These are phyloP conservation scores for Isotomurus palustris DNA, from an alignment of 2,888 invertebrate genomes.

Conservation along the genomic window DNA sequence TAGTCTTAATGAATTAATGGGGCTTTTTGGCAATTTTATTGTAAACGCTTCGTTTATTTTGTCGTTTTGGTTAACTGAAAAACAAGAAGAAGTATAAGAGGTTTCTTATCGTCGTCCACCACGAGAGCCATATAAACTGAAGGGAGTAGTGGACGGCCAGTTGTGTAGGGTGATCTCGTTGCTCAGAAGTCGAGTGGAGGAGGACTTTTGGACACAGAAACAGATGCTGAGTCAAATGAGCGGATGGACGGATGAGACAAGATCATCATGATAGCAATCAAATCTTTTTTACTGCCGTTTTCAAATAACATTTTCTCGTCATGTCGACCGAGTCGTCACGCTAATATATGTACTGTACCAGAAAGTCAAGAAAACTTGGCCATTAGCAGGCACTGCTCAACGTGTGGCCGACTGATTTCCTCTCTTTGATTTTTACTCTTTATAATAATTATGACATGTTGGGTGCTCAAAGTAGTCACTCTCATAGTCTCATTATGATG, in stretches of 20 bases:
- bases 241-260: conserved; percentile 29
- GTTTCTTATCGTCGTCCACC: conserved; percentile 11
- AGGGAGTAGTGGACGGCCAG: conserved; percentile 1
- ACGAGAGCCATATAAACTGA: conserved; percentile 9
- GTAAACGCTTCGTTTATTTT: conserved; percentile 46
- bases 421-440: conserved; percentile 7
- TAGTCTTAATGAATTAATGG: conserved; percentile 46
- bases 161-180: conserved; percentile 4
- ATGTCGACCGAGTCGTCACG: conserved; percentile 44
- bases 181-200: conserved; percentile 1
- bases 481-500: too few relatives aligned
- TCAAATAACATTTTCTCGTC: conserved; percentile 34
- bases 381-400: not conserved
- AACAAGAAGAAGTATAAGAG: conserved; percentile 15
- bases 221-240: conserved; percentile 23
- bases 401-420: conserved; percentile 1
- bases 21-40: conserved; percentile 45
- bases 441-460: conserved; percentile 5
- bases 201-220: conserved; percentile 19
- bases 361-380: not conserved
- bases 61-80: conserved; percentile 44
- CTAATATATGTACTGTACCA: conserved; percentile 29
- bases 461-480: not conserved
- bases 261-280: conserved; percentile 42
- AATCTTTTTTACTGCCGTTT: conserved; percentile 25